These are phyloP conservation scores for Autographa pulchrina DNA, from an alignment of 2,888 invertebrate species.

Conservation along the genomic window DNA sequence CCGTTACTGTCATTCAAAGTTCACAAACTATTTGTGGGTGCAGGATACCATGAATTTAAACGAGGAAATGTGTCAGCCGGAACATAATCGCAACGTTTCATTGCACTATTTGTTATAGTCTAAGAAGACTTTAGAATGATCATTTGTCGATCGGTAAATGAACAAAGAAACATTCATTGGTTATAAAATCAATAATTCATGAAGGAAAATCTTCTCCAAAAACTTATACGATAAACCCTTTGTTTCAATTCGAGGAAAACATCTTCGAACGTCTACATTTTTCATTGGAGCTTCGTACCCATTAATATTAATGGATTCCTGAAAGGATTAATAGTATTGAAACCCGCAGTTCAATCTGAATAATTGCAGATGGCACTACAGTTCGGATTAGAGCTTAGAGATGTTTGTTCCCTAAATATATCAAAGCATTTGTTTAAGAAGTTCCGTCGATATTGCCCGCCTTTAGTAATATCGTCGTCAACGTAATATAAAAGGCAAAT, in stretches of 20 bases:
- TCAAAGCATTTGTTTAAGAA: slow-evolving; percentile 43
- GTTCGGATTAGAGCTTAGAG: slow-evolving; percentile 36
- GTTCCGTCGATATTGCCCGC: slow-evolving; percentile 32
- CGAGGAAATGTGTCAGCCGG: slow-evolving; percentile 50
- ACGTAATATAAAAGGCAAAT: slow-evolving; percentile 41
- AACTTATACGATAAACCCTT: slow-evolving; percentile 31
- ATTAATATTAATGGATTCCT: slow-evolving; percentile 68
- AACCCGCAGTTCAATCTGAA: slow-evolving; percentile 79
- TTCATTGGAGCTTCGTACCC: slow-evolving; percentile 65
- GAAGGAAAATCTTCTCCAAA: slow-evolving; percentile 20
- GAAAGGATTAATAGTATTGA: slow-evolving; percentile 83
- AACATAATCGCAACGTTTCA: slow-evolving; percentile 27
- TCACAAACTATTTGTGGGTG: slow-evolving; percentile 64
- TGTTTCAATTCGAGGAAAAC: slow-evolving; percentile 48
- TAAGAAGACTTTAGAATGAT: slow-evolving; percentile 11
- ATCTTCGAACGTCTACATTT: slow-evolving; percentile 69
- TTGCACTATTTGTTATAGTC: slow-evolving; percentile 25
- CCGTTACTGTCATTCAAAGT: slow-evolving; percentile 67
- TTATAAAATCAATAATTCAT: slow-evolving; percentile 18
- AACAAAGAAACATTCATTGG: slow-evolving; percentile 8
- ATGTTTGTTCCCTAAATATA: slow-evolving; percentile 42
- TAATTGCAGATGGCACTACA: slow-evolving; percentile 74
- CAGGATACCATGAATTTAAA: slow-evolving; percentile 56
- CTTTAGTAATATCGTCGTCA: slow-evolving; percentile 22
- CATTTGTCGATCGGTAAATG: slow-evolving; percentile 11